Evolutionary conservation across 1,140 invertebrate species (phyloP).

Genomic region (Pogonomyrmex californicus): DNA sequence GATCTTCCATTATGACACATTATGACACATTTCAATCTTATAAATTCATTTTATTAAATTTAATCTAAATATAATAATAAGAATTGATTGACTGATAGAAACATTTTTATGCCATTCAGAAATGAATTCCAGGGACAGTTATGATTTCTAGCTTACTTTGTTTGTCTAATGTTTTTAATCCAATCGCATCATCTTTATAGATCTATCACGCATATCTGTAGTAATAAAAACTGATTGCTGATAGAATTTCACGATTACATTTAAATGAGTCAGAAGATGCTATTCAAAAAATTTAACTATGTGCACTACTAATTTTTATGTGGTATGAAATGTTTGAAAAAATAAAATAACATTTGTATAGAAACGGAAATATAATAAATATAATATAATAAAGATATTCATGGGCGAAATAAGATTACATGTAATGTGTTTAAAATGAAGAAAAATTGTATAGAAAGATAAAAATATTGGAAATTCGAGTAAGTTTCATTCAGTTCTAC

Average conservation of each 20-base stretch:
- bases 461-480: not conserved
- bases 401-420: not conserved
- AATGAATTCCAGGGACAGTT: conserved; percentile 90
- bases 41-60: conserved; percentile 57
- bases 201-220: conserved; percentile 89
- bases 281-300: not conserved
- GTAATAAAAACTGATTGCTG: conserved; percentile 7
- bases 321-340: not conserved
- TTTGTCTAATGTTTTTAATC: conserved; percentile 91
- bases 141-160: conserved; percentile 89
- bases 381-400: not conserved
- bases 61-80: conserved; percentile 94
- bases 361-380: not conserved
- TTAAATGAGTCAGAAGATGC: not conserved
- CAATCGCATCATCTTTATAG: conserved; percentile 92
- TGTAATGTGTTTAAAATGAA: not conserved
- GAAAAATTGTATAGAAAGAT: not conserved
- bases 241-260: not conserved
- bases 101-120: conserved; percentile 93
- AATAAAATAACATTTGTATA: not conserved
- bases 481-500: not conserved
- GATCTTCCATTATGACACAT: not conserved
- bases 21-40: conserved; percentile 17
- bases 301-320: not conserved
- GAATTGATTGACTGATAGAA: conserved; percentile 91